A percentile compares a stretch with the other conserved stretches of the same genome.
Conservation (phyloP, 1,140 invertebrate species). For the Melipona quadrifasciata region DNA sequence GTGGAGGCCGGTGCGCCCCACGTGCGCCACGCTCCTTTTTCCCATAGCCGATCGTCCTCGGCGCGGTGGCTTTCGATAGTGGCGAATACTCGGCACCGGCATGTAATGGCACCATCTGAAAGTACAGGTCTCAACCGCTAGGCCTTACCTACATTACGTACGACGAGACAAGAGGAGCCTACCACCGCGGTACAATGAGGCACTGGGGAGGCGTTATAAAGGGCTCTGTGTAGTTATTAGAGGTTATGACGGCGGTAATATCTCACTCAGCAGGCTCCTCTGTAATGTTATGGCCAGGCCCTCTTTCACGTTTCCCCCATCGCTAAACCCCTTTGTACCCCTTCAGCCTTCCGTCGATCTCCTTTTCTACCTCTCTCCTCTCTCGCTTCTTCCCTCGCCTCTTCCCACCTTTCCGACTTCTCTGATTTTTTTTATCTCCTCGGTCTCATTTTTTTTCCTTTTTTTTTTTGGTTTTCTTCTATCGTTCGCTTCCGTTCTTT, state of each 20-base stretch:
- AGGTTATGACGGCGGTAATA: constrained; percentile 80
- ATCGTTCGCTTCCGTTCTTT: not conserved
- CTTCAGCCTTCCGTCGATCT: constrained; percentile 1
- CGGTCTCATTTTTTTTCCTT: not conserved
- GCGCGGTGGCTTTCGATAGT: constrained; percentile 24
- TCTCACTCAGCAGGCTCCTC: constrained; percentile 79
- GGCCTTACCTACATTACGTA: constrained; percentile 69
- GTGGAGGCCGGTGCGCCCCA: not conserved
- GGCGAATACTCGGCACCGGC: constrained; percentile 25
- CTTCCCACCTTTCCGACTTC: not conserved
- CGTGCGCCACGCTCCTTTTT: not conserved
- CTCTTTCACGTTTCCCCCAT: constrained; percentile 64
- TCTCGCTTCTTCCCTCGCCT: not conserved
- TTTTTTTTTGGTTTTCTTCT: not conserved
- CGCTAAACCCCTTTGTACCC: constrained; percentile 21
- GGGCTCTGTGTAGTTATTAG: constrained; percentile 80
- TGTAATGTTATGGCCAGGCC: constrained; percentile 76
- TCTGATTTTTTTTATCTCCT: not conserved
- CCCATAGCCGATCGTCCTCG: not conserved
- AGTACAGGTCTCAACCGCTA: constrained; percentile 52
- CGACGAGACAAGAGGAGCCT: constrained; percentile 66
- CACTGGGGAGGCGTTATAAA: constrained; percentile 78
- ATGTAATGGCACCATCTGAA: constrained; percentile 60
- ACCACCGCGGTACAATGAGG: constrained; percentile 71
- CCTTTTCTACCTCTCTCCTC: constrained; percentile 12